Evolutionary conservation across 2,888 invertebrate species (phyloP), one percentile per base, ranked within the genome.

Genomic region (Pyrrhosoma nymphula): DNA sequence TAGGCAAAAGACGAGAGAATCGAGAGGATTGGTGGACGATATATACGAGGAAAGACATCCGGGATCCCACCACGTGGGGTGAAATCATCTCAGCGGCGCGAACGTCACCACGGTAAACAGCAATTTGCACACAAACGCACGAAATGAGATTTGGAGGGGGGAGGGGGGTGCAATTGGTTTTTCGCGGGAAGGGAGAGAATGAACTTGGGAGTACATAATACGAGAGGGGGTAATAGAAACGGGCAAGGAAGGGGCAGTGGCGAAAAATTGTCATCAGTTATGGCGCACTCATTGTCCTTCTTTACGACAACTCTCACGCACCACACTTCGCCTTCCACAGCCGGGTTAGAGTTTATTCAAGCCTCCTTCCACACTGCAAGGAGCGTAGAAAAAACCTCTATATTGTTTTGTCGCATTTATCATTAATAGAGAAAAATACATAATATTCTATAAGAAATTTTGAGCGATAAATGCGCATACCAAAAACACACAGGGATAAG

Each of bases 81-180:
- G 69, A 69, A 69, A 26, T 69, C 69, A 69, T 69, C 69, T 69
- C 69, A 3, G 35, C 82, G 75, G 75, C 30, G 75, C 75, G n/a
- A 75, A 75, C 30, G 82, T 6, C 82, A 0, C 82, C 14, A 18
- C 30, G 82, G 82, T 82, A 82, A 82, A 82, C 82, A 82, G 35
- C 82, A 82, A 82, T 35, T 82, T 82, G 82, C 30, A 82, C 82
- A 82, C 82, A 82, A 82, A 82, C 82, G 35, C 82, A 35, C 18
- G 35, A 35, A 35, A 82, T 35, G 82, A 3, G 82, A 14, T 26
- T 18, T 8, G 82, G 16, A 16, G 16, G 82, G 30, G 16, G 16
- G 35, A 35, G 16, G 35, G 35, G 16, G 35, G 30, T 35, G 82
- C 35, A 26, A 47, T 8, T 23, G 35, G 30, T 8, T 23, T 82